Base-by-base conservation (phyloP, 2,797 vertebrate genomes). In the Neomorphus geoffroyi region DNA sequence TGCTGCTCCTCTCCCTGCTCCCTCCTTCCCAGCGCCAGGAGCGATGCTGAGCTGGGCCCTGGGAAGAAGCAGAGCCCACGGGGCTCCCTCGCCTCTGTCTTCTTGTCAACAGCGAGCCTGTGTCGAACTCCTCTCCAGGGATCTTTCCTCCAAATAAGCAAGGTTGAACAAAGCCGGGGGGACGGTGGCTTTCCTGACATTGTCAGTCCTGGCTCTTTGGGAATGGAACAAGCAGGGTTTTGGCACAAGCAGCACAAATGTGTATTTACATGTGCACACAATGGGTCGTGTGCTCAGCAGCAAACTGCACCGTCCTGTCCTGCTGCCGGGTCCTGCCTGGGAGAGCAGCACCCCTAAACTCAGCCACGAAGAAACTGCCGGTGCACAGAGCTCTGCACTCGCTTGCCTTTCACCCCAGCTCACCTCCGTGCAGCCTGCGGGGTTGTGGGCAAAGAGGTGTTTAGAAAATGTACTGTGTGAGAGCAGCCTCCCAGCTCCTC, bases 251-350 rank as follows among this genome's bases (percentile, higher is more conserved):
- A 77, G 78, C 64, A 54, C 48, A 27, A 67, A 48, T 18, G 50
- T 6, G 28, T 88, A 45, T 89, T 92, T 86, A 93, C 83, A 71
- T 2, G 16, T 32, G 67, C 53, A 88, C 80, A 93, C 88, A 91
- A 83, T 57, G 27, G 85, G 60, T 74, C 82, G 67, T 88, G 80
- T 48, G 75, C 86, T 94, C 80, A 39, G 46, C 28, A 79, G 69
- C n/a, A 23, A 66, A 46, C 21, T 0, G 2, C 3, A 19, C 73
- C 0, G 0, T 62, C 30, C 73, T 0, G 0, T 62, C 30, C 81
- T 50, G 66, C 61, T 50, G 78, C 62, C 8, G 3, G 33, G 33
- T 46, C 30, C 60, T n/a, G 64, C 27, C 37, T 5, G 45, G 35
- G 80, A 48, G 37, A 70, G 48, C 79, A 57, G 61, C 45, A 11